These are phyloP conservation scores for Hanleya hanleyi DNA, from an alignment of 2,888 invertebrate species.

Conservation along the genomic window DNA sequence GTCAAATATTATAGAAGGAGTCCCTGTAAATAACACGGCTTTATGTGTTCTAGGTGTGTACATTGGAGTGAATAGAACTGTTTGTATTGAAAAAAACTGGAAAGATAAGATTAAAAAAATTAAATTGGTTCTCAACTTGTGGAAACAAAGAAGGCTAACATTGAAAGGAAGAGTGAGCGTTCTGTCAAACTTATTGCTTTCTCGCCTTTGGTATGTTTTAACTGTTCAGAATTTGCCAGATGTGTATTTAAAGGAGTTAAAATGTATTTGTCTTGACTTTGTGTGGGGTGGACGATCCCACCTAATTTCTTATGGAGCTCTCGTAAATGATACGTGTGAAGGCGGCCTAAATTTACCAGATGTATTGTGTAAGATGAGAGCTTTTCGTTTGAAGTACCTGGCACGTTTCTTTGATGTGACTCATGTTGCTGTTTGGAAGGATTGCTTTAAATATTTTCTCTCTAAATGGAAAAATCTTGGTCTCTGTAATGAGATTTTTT, in stretches of 20 bases:
- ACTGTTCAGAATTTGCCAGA: not conserved
- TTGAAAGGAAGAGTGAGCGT: not conserved
- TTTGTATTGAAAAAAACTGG: slow-evolving; percentile 3
- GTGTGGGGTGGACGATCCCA: not conserved
- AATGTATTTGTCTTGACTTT: not conserved
- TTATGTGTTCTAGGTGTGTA: slow-evolving; percentile 2
- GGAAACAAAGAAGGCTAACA: slow-evolving; percentile 1
- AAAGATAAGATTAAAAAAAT: not conserved
- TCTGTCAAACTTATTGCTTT: not conserved
- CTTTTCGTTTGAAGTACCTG: not conserved
- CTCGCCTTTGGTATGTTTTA: not conserved
- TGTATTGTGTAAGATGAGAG: not conserved
- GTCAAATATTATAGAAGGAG: too few relatives aligned
- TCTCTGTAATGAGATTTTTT: not conserved
- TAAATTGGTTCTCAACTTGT: not conserved
- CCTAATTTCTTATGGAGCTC: not conserved
- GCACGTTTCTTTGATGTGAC: not conserved
- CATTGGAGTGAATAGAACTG: not conserved
- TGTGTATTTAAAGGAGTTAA: not conserved
- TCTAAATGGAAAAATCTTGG: not conserved
- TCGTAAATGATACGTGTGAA: not conserved
- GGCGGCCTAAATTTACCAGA: not conserved
- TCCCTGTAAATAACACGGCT: too few relatives aligned
- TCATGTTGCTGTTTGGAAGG: not conserved
- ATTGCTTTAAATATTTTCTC: not conserved